phyloP scores from a whole-genome alignment of 2,888 invertebrate species.

The Drosophila merina region DNA sequence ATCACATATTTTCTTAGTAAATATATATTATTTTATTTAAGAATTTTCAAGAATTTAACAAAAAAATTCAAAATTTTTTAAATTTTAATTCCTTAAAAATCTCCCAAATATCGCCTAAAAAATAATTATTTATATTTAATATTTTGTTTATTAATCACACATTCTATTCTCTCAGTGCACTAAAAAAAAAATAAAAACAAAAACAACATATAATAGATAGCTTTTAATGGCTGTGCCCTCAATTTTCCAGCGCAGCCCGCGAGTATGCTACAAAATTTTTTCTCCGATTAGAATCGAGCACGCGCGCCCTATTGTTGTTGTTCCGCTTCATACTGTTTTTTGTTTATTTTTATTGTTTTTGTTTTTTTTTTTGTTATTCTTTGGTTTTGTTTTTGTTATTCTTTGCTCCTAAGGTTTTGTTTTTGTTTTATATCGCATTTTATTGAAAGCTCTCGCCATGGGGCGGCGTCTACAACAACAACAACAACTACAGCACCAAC shows the following conservation, averaged over 20 bases:
- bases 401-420: not conserved
- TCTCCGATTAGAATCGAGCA: conserved; percentile 25
- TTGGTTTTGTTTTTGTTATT: not conserved
- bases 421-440: conserved; percentile 18
- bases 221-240: conserved; percentile 29
- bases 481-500: conserved; percentile 10
- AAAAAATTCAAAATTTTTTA: too few relatives aligned
- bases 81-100: too few relatives aligned
- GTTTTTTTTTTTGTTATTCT: not conserved
- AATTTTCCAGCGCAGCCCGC: conserved; percentile 18
- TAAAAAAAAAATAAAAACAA: not conserved
- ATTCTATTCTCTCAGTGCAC: not conserved
- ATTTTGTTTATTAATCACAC: not conserved
- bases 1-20: too few relatives aligned
- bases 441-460: conserved; percentile 23
- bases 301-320: conserved; percentile 21
- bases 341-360: not conserved
- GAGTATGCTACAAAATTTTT: conserved; percentile 45
- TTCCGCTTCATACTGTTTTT: not conserved
- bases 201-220: not conserved
- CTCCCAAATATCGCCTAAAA: too few relatives aligned
- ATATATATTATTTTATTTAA: too few relatives aligned
- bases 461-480: conserved; percentile 13
- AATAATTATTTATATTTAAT: conserved; percentile 14
- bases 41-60: too few relatives aligned